phyloP scores from a whole-genome alignment of 64 coral and sea anemone genomes.

The Stichodactyla mertensii region DNA sequence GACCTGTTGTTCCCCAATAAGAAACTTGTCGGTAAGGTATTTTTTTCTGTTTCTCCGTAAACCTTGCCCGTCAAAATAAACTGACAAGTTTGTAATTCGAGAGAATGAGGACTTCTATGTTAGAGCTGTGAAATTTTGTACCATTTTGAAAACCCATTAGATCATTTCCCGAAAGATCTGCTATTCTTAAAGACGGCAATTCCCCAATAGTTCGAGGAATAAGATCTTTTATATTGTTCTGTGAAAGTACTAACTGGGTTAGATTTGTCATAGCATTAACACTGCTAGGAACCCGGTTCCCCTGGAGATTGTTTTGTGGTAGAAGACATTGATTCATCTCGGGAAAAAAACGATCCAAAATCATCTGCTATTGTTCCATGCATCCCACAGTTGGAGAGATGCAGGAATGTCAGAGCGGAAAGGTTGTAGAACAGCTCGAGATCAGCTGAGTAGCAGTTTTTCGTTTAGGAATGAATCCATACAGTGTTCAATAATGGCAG shows the following conservation, averaged over 20 bases:
- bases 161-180: constrained; percentile 33
- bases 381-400: constrained; percentile 48
- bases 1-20: too few species aligned
- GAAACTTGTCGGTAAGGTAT: too few species aligned
- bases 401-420: constrained; percentile 47
- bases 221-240: constrained; percentile 33
- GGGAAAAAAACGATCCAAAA: constrained; percentile 52
- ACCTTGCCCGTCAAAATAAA: too few species aligned
- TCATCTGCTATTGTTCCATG: constrained; percentile 47
- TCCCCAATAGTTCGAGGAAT: constrained; percentile 35
- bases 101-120: constrained; percentile 43
- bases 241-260: constrained; percentile 30
- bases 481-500: too few species aligned
- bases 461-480: too few species aligned
- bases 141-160: constrained; percentile 28
- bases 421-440: constrained; percentile 43
- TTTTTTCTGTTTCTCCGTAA: too few species aligned
- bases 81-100: too few species aligned
- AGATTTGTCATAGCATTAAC: constrained; percentile 43
- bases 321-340: constrained; percentile 47
- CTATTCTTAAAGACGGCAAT: constrained; percentile 24
- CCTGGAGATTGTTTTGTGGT: constrained; percentile 41
- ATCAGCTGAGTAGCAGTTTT: too few species aligned
- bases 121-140: constrained; percentile 20
- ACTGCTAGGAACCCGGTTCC: constrained; percentile 30